Conservation (phyloP, 2,113 vertebrate genomes). For the Eleginops maclovinus region DNA sequence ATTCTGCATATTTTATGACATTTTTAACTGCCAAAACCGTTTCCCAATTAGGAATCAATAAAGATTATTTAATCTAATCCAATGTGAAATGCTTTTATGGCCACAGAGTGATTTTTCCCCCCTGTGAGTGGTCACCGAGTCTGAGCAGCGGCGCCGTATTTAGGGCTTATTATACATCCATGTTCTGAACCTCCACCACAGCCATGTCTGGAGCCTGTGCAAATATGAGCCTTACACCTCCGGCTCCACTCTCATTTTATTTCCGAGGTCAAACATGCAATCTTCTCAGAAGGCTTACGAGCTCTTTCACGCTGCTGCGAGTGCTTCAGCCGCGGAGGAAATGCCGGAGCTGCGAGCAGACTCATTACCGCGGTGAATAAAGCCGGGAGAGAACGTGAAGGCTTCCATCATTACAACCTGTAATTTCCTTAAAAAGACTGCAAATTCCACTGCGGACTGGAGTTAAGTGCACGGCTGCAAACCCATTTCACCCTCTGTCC, state of each 20-base stretch:
- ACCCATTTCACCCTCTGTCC: slow-evolving; percentile 58
- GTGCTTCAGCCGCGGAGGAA: slow-evolving; percentile 11
- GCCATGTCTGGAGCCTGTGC: slow-evolving; percentile 16
- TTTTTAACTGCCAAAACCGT: too few relatives aligned
- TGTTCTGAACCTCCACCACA: slow-evolving; percentile 7
- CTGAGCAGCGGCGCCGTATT: too few relatives aligned
- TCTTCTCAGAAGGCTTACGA: slow-evolving; percentile 22
- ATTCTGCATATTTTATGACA: too few relatives aligned
- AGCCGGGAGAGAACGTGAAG: slow-evolving; percentile 38
- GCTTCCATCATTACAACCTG: slow-evolving; percentile 54
- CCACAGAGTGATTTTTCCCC: too few relatives aligned
- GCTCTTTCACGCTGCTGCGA: not conserved
- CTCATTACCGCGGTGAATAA: slow-evolving; percentile 50
- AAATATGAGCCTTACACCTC: slow-evolving; percentile 42
- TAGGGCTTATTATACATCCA: too few relatives aligned
- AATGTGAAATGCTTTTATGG: too few relatives aligned
- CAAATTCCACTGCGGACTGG: slow-evolving; percentile 38
- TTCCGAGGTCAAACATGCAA: slow-evolving; percentile 33
- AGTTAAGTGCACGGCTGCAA: slow-evolving; percentile 41
- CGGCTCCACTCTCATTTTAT: slow-evolving; percentile 6
- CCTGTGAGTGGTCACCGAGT: too few relatives aligned
- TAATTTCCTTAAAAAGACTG: slow-evolving; percentile 67
- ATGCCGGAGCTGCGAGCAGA: slow-evolving; percentile 34
- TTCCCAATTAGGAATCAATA: too few relatives aligned
- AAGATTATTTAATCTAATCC: too few relatives aligned